Percentiles rank a stretch among this genome's conserved stretches.
Evolutionary conservation across 1,140 invertebrate genomes (phyloP).

Genomic region (Saccostrea cuccullata): DNA sequence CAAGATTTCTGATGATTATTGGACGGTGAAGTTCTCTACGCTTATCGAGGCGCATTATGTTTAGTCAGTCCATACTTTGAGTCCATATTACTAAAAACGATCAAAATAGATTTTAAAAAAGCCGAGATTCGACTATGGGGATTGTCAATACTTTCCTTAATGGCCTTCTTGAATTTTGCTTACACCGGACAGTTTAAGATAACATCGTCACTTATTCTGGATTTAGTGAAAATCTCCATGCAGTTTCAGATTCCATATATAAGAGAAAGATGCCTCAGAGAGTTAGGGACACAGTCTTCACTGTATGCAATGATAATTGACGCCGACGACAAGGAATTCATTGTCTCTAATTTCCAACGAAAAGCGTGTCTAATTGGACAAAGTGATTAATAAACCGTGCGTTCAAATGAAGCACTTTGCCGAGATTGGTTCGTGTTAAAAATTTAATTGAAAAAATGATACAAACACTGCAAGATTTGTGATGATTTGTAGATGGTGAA

Average conservation of each 20-base stretch:
- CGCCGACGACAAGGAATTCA: neutral
- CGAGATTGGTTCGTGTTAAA: constrained; percentile 28
- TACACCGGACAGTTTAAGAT: constrained; percentile 35
- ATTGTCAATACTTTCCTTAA: too few relatives aligned
- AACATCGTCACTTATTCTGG: neutral
- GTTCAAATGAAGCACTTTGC: constrained; percentile 30
- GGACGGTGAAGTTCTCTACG: too few relatives aligned
- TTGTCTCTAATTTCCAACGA: neutral
- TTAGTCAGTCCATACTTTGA: too few relatives aligned
- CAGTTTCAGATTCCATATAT: neutral
- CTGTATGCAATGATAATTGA: neutral
- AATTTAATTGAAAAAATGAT: too few relatives aligned
- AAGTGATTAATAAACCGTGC: neutral
- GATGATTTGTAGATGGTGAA: neutral
- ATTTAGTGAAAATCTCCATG: constrained; percentile 34
- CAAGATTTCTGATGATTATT: too few relatives aligned
- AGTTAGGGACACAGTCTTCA: neutral
- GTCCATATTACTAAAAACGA: too few relatives aligned
- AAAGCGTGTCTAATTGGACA: neutral
- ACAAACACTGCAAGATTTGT: constrained; percentile 3
- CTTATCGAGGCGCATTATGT: too few relatives aligned
- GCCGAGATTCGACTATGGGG: too few relatives aligned
- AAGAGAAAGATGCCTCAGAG: too few relatives aligned
- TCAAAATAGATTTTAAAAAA: too few relatives aligned
- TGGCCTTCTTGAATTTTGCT: constrained; percentile 17